phyloP scores from a whole-genome alignment of 2,888 invertebrate genomes.

The Ormyrus labotus region DNA sequence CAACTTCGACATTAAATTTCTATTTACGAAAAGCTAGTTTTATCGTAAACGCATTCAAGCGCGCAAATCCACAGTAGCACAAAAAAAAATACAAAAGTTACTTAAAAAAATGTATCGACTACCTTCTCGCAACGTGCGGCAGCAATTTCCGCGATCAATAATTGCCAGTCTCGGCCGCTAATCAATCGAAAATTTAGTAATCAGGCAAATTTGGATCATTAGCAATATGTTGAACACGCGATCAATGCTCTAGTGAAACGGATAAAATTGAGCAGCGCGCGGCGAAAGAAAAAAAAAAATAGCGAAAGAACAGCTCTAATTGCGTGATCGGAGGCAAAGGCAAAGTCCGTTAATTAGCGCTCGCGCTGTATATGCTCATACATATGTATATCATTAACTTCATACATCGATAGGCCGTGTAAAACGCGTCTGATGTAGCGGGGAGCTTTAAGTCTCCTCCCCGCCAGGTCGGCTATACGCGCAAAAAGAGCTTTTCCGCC shows the following conservation, averaged over 20 bases:
- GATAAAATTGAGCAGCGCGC: not conserved
- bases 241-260: not conserved
- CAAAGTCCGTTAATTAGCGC: constrained; percentile 42
- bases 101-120: not conserved
- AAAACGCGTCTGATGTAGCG: not conserved
- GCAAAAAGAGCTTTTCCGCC: too few relatives aligned
- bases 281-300: constrained; percentile 3
- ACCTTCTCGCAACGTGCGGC: not conserved
- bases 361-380: not conserved
- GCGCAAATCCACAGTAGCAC: not conserved
- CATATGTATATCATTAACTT: constrained; percentile 22
- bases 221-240: constrained; percentile 9
- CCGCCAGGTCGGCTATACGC: too few relatives aligned
- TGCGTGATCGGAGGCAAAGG: constrained; percentile 37
- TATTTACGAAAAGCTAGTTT: too few relatives aligned
- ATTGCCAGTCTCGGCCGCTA: not conserved
- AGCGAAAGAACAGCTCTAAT: constrained; percentile 28
- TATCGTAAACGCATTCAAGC: too few relatives aligned
- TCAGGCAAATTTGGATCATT: constrained; percentile 23
- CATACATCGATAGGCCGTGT: constrained; percentile 26
- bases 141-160: not conserved
- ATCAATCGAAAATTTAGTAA: constrained; percentile 24
- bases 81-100: not conserved
- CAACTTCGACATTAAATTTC: too few relatives aligned
- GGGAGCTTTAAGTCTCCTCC: too few relatives aligned